Conservation (phyloP, 2,113 vertebrate species). For the Pedionomus torquatus region DNA sequence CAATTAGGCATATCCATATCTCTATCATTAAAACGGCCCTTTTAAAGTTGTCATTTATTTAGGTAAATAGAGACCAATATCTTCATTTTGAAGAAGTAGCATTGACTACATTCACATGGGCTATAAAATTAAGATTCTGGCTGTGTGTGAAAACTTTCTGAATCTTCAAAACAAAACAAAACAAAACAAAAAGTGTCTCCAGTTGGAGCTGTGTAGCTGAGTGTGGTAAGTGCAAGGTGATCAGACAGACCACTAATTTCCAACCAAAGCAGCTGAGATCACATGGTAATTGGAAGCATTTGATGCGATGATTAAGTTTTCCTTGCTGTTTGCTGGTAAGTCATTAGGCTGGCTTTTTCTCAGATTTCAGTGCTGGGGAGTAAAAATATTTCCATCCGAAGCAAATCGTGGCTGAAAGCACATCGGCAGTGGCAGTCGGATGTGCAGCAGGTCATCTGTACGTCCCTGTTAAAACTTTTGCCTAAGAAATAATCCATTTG, state of each 20-base stretch:
- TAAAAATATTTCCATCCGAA: neutral
- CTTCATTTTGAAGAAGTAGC: neutral
- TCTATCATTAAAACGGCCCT: neutral
- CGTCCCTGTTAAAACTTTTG: neutral
- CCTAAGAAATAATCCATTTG: neutral
- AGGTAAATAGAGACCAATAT: neutral
- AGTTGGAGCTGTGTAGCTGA: fast-evolving
- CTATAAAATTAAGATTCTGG: neutral
- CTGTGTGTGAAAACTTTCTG: neutral
- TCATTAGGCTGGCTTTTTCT: neutral
- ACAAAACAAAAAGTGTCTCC: too few species aligned
- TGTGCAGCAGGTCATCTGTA: neutral
- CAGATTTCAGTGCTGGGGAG: neutral
- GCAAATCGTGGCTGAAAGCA: neutral
- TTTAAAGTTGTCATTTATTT: neutral
- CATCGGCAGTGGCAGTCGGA: neutral
- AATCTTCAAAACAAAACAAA: neutral
- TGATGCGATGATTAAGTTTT: neutral
- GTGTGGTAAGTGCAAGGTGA: neutral
- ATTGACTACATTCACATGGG: neutral
- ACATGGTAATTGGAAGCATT: neutral
- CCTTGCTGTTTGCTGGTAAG: neutral
- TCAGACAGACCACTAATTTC: neutral
- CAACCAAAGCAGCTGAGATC: neutral
- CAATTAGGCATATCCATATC: neutral